These are phyloP conservation scores for Limnephilus marmoratus DNA, from an alignment of 2,888 invertebrate species.

Conservation along the genomic window DNA sequence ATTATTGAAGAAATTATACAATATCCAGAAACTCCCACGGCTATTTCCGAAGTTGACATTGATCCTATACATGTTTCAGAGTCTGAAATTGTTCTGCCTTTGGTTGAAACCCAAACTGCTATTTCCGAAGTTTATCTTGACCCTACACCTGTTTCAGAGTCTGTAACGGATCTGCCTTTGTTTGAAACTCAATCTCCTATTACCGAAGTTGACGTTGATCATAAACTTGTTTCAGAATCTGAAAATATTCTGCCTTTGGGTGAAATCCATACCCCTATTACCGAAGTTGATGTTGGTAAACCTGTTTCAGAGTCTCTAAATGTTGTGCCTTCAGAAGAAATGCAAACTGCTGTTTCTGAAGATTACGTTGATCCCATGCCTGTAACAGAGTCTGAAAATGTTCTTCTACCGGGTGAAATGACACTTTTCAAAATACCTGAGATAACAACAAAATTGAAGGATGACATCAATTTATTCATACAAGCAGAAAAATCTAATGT, in stretches of 20 bases:
- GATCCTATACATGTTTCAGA: neutral
- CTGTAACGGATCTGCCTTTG: neutral
- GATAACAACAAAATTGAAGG: neutral
- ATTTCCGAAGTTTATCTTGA: neutral
- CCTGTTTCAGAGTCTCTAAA: neutral
- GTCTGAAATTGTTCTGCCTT: neutral
- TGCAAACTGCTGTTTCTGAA: neutral
- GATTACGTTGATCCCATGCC: neutral
- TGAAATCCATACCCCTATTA: neutral
- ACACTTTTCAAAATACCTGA: neutral
- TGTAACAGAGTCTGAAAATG: neutral
- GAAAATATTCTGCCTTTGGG: neutral
- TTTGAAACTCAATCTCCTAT: neutral
- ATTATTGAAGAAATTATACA: neutral
- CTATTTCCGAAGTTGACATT: neutral
- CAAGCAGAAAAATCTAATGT: slow-evolving; percentile 43
- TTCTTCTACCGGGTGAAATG: neutral
- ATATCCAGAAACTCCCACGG: neutral
- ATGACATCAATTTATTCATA: slow-evolving; percentile 23
- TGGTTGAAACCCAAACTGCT: neutral
- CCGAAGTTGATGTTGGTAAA: neutral
- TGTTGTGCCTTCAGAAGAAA: neutral
- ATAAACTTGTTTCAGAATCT: neutral
- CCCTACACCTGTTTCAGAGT: neutral
- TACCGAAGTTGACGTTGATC: neutral